Base-by-base conservation (phyloP, 1,140 invertebrate genomes). In the Drosophila lacteicornis region DNA sequence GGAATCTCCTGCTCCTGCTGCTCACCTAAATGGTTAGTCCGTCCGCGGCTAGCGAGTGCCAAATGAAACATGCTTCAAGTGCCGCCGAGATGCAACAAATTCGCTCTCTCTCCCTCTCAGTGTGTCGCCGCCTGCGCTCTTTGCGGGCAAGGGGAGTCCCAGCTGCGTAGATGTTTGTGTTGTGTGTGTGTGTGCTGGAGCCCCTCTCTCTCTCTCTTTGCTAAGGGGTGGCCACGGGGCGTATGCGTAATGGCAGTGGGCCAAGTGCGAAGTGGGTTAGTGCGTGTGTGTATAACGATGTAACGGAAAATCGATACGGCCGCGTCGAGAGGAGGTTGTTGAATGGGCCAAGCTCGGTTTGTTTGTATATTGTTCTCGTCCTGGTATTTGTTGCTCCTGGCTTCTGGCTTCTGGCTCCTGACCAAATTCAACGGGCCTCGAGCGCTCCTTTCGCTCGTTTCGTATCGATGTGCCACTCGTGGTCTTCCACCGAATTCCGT, bases 261-360 rank as follows among this genome's bases (percentile, higher is more conserved):
- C 67, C 62, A 70, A 66, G 67, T 79, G 69, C 79, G 49, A 85
- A 85, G 66, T 88, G 81, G 84, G 84, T 88, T 87, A 88, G 67
- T 79, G 82, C 84, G 85, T 86, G 82, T 88, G 85, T 88, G 85
- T 90, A 90, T 85, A 90, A 90, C 85, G 79, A 82, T 74, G 69
- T 91, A 85, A 85, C 79, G 85, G 81, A 90, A 90, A 90, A 90
- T 90, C 85, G 82, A 90, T 90, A 85, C 6, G 56, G 50, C 78
- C 42, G 49, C 80, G 61, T 67, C 49, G 49, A 46, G 82, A 78
- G 80, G 27, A 80, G 73, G 62, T 80, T 90, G 81, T 84, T 84
- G 83, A 84, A 83, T 88, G 80, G 59, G 65, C 51, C 59, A 40
- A 40, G 53, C 53, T 56, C 53, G 36, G 36, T 68, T 62, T 68